Conservation (phyloP, 2,797 vertebrate species). For the Nannoperca obscura region DNA sequence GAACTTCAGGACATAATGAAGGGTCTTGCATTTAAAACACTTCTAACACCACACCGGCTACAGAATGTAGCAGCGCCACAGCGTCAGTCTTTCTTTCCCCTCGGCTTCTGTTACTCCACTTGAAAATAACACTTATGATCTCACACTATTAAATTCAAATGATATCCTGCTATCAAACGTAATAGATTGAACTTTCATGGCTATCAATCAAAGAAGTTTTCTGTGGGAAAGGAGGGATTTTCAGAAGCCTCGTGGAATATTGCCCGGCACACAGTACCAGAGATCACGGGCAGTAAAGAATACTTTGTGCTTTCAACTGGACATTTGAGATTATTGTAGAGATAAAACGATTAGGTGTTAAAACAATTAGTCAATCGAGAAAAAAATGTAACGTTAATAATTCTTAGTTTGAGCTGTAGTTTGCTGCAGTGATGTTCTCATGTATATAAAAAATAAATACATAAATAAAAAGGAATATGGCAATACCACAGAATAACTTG, state of each 20-base stretch:
- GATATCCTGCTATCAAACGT: background rate
- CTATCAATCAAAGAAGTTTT: conserved; percentile 1
- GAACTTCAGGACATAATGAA: conserved; percentile 56
- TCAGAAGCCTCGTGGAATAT: background rate
- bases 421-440: background rate
- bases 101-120: conserved; percentile 10
- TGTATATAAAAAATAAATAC: background rate
- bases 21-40: conserved; percentile 51
- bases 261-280: background rate
- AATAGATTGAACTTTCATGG: conserved; percentile 5
- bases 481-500: background rate
- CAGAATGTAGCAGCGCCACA: background rate
- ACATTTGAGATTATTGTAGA: background rate
- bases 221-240: conserved; percentile 9
- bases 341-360: background rate
- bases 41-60: conserved; percentile 1
- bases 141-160: conserved; percentile 2
- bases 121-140: conserved; percentile 16
- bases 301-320: background rate
- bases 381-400: background rate
- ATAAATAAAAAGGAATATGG: background rate
- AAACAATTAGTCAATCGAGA: background rate
- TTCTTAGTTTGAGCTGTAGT: too few relatives aligned
- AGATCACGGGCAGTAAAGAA: background rate
- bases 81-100: background rate